Evolutionary conservation across 2,113 vertebrate species (phyloP).

Genomic region (Marmota flaviventris): DNA sequence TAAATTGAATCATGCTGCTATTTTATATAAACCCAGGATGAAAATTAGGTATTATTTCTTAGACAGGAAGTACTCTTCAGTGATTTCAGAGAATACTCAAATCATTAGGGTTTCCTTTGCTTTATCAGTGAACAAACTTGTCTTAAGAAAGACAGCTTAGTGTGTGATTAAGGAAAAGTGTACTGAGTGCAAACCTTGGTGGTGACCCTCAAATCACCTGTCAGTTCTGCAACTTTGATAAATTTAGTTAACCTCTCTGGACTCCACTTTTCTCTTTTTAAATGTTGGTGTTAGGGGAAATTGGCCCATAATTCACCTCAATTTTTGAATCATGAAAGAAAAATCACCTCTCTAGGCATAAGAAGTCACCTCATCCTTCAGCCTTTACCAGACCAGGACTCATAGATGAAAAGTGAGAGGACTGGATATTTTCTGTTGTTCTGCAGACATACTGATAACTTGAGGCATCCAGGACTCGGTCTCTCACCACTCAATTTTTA

Average conservation of each 20-base stretch:
- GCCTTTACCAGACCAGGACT: not conserved
- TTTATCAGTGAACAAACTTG: not conserved
- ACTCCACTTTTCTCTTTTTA: not conserved
- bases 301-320: not conserved
- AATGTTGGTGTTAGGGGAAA: constrained; percentile 27
- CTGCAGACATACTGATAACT: not conserved
- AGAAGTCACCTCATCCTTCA: not conserved
- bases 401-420: not conserved
- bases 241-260: constrained; percentile 41
- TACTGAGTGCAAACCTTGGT: not conserved
- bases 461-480: not conserved
- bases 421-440: not conserved
- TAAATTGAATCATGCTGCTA: constrained; percentile 55
- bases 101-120: not conserved
- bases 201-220: not conserved
- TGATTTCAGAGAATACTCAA: not conserved
- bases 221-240: not conserved
- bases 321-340: constrained; percentile 24
- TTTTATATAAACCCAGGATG: constrained; percentile 20
- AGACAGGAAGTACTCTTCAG: not conserved
- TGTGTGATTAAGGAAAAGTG: not conserved
- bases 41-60: not conserved
- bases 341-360: not conserved
- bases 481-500: not conserved
- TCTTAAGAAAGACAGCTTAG: not conserved